Conservation (phyloP, 2,797 vertebrate genomes). For the Darevskia mixta region DNA sequence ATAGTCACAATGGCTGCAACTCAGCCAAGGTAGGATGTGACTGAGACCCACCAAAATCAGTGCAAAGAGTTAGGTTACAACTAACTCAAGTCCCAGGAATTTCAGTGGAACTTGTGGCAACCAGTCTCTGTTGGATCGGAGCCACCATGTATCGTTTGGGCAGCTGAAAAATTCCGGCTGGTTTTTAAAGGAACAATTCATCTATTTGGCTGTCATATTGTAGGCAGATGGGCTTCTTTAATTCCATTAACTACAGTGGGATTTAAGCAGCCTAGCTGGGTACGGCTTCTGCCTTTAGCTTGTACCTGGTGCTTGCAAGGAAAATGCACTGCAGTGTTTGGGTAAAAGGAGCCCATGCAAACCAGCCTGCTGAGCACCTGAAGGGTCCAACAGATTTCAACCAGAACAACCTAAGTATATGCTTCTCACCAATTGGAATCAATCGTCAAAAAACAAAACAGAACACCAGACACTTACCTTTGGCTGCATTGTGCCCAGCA, state of each 20-base stretch:
- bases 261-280: not conserved
- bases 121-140: not conserved
- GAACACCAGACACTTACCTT: not conserved
- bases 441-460: too few species aligned
- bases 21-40: not conserved
- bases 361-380: too few species aligned
- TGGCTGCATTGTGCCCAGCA: not conserved
- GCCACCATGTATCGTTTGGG: not conserved
- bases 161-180: not conserved
- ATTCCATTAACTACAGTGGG: too few species aligned
- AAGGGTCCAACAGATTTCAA: not conserved
- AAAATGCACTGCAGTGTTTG: slow-evolving; percentile 15
- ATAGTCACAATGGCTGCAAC: not conserved
- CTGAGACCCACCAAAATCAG: not conserved
- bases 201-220: not conserved
- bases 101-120: too few species aligned
- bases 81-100: not conserved
- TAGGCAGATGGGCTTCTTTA: not conserved
- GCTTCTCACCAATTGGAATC: not conserved
- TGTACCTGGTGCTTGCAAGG: not conserved
- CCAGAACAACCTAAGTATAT: not conserved
- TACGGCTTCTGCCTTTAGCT: not conserved
- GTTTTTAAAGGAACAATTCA: not conserved
- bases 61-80: not conserved
- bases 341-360: not conserved